Conservation (phyloP, 2,888 invertebrate genomes). For the Pegoplata infirma region DNA sequence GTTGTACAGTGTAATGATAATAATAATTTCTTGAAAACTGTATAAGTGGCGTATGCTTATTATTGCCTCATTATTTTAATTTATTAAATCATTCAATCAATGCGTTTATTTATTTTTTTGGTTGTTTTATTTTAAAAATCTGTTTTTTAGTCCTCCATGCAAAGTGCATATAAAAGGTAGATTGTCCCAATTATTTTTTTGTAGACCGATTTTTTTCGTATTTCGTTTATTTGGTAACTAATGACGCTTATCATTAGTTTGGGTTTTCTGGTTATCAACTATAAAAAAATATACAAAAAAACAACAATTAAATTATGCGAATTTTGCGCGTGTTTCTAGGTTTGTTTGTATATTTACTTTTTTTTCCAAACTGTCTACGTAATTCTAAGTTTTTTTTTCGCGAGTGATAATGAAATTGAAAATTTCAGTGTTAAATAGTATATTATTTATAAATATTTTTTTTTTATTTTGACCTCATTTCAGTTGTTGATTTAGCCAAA, state of each 20-base stretch:
- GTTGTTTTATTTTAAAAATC: background rate
- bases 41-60: no score
- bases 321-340: slow-evolving; percentile 38
- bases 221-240: slow-evolving; percentile 27
- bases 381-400: slow-evolving; percentile 25
- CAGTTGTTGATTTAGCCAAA: slow-evolving; percentile 50
- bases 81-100: background rate
- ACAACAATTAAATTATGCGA: slow-evolving; percentile 27
- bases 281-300: slow-evolving; percentile 8
- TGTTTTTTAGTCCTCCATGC: background rate
- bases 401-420: slow-evolving; percentile 60
- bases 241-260: slow-evolving; percentile 37
- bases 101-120: background rate
- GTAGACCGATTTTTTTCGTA: background rate
- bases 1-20: no score
- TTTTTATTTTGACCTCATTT: slow-evolving; percentile 52
- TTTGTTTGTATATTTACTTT: background rate
- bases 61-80: no score
- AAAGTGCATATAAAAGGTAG: slow-evolving; percentile 17
- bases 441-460: no score
- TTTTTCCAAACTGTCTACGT: slow-evolving; percentile 1
- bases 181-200: slow-evolving; percentile 31
- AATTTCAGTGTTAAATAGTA: slow-evolving; percentile 60
- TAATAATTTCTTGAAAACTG: no score
- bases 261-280: background rate